Evolutionary conservation across 2,888 invertebrate genomes (phyloP), one percentile per base, ranked within the genome.

Genomic region (Venustoraphidia nigricollis): DNA sequence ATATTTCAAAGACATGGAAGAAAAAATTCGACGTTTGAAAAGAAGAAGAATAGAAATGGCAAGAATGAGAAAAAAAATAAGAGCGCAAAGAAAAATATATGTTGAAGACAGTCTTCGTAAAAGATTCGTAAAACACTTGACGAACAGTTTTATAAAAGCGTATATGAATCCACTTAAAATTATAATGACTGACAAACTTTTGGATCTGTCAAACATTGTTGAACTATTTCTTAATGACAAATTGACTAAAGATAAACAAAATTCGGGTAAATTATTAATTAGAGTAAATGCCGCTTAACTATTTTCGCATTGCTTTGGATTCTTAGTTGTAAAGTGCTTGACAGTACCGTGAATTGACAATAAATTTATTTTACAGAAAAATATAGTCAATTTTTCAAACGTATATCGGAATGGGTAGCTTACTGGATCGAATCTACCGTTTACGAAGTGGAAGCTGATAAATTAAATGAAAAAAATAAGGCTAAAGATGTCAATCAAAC

Each of bases 131-230:
- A 56, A 42, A 59, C 59, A 27, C 6, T 27, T 27, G 27, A 27
- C 27, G 27, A 27, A 27, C 27, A 5, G 27, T 1, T 59, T 66
- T 55, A 56, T 54, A 9, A 61, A 59, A 44, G 61, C 66, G n/a
- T 57, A 56, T 35, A 56, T 56, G 40, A 56, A 64, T 53, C 59
- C 61, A 3, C 58, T 64, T 9, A 75, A 76, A 45, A 71, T 75
- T 58, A 56, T 77, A 52, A 71, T 76, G 2, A 73, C 76, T 1
- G 73, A 75, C 41, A 63, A 76, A 51, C 54, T 77, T 51, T 62
- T 75, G 46, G 72, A 73, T 54, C 70, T 76, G 42, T 74, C 77
- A 3, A 74, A 77, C 53, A 71, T 73, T 4, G 70, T 77, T 13
- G 27, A 27, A 27, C 27, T 27, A 27, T 6, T 27, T 27, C 27